Evolutionary conservation across 2,113 vertebrate genomes (phyloP).

Genomic region (Seriola dumerili): DNA sequence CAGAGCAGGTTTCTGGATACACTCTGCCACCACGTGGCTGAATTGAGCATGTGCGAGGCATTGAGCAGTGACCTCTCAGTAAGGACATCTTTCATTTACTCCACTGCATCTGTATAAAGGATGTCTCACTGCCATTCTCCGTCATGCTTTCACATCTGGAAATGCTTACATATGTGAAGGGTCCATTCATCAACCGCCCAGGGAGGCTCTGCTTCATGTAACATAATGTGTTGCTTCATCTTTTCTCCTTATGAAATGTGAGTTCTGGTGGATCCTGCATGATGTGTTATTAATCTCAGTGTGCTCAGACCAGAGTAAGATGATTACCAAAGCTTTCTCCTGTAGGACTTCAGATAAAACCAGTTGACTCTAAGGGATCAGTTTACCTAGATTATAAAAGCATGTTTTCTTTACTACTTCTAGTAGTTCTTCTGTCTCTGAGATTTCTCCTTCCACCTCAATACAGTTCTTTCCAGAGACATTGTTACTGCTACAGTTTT

Average conservation of each 20-base stretch:
- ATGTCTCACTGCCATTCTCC: not conserved
- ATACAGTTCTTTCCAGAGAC: not conserved
- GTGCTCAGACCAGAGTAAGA: not conserved
- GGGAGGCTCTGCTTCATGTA: not conserved
- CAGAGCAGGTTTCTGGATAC: not conserved
- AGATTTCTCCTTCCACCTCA: too few species aligned
- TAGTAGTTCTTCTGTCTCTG: not conserved
- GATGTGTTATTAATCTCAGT: not conserved
- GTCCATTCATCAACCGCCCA: not conserved
- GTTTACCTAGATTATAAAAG: not conserved
- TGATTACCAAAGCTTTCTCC: not conserved
- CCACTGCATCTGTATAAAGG: not conserved
- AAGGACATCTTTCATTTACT: slow-evolving; percentile 6
- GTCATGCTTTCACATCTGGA: not conserved
- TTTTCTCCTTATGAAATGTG: not conserved
- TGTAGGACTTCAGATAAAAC: not conserved
- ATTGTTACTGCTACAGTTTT: not conserved
- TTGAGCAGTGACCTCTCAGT: not conserved
- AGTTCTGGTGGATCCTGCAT: slow-evolving; percentile 10
- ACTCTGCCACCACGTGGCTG: slow-evolving; percentile 64
- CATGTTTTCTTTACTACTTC: not conserved
- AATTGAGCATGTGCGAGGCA: slow-evolving; percentile 35
- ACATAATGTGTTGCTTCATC: slow-evolving; percentile 4
- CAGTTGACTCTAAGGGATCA: not conserved
- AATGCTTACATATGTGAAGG: not conserved